These are phyloP conservation scores for Spodoptera litura DNA, from an alignment of 1,140 invertebrate genomes.

Conservation along the genomic window DNA sequence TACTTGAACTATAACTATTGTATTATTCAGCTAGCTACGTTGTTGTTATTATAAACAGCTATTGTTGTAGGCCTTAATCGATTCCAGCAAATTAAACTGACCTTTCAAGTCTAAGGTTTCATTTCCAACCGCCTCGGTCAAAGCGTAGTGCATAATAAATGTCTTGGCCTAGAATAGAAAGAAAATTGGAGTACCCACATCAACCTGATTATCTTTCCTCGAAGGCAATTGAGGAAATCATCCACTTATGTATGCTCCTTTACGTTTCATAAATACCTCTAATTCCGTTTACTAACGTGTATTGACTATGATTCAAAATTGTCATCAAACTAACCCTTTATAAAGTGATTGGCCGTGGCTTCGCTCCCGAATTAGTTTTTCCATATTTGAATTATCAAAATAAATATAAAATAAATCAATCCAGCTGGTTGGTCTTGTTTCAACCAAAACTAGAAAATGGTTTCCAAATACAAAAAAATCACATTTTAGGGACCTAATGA, in stretches of 20 bases:
- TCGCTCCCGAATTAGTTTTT: too few species aligned
- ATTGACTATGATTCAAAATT: neutral
- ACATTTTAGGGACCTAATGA: too few species aligned
- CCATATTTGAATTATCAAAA: too few species aligned
- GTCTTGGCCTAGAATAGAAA: neutral
- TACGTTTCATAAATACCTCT: slow-evolving; percentile 25
- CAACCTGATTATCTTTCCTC: slow-evolving; percentile 12
- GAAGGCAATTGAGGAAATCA: slow-evolving; percentile 25
- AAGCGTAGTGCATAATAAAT: slow-evolving; percentile 15
- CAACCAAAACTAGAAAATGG: too few species aligned
- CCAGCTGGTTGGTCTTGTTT: too few species aligned
- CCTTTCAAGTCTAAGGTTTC: slow-evolving; percentile 24
- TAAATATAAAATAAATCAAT: too few species aligned
- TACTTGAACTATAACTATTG: slow-evolving; percentile 16
- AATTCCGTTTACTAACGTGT: neutral
- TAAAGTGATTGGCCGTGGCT: too few species aligned
- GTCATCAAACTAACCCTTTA: too few species aligned
- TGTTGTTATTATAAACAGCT: slow-evolving; percentile 34
- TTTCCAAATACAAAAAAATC: too few species aligned
- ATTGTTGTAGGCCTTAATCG: slow-evolving; percentile 5
- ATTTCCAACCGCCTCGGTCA: neutral
- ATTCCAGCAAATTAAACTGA: slow-evolving; percentile 10
- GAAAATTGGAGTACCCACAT: slow-evolving; percentile 11
- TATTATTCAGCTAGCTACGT: slow-evolving; percentile 8
- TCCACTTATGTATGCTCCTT: slow-evolving; percentile 12